These are phyloP conservation scores for Siniperca undulata DNA, from an alignment of 2,797 vertebrate species.

Conservation along the genomic window DNA sequence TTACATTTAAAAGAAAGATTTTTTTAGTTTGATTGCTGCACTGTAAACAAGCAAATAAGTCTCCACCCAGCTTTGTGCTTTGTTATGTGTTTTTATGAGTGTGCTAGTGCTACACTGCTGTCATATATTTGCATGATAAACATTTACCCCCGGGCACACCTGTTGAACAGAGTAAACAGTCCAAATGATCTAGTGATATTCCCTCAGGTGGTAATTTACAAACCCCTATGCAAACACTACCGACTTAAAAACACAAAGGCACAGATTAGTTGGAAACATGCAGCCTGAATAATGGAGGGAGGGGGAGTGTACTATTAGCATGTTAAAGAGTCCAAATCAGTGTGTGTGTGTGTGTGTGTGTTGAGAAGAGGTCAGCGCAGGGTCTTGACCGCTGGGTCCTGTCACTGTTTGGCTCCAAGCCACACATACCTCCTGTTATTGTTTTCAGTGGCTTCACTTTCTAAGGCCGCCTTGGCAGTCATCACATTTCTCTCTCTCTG, in stretches of 20 bases:
- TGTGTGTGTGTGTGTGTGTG: conserved; percentile 44
- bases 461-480: conserved; percentile 53
- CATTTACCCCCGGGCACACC: conserved; percentile 49
- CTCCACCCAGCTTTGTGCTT: conserved; percentile 13
- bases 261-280: conserved; percentile 23
- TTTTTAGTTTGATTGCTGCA: conserved; percentile 49
- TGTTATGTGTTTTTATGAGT: conserved; percentile 10
- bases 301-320: conserved; percentile 12
- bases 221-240: conserved; percentile 49
- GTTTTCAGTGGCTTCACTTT: conserved; percentile 77
- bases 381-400: conserved; percentile 58
- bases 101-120: background rate
- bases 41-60: conserved; percentile 19
- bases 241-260: conserved; percentile 16
- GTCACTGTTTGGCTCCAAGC: conserved; percentile 70
- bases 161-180: conserved; percentile 49
- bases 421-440: conserved; percentile 79
- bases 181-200: conserved; percentile 49
- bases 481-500: conserved; percentile 58
- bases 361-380: conserved; percentile 49
- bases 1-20: conserved; percentile 37
- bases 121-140: conserved; percentile 54
- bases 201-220: conserved; percentile 65
- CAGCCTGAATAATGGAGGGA: conserved; percentile 8
- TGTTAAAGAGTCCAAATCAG: conserved; percentile 22